phyloP scores from a whole-genome alignment of 1,140 invertebrate species.

The Pissodes strobi region DNA sequence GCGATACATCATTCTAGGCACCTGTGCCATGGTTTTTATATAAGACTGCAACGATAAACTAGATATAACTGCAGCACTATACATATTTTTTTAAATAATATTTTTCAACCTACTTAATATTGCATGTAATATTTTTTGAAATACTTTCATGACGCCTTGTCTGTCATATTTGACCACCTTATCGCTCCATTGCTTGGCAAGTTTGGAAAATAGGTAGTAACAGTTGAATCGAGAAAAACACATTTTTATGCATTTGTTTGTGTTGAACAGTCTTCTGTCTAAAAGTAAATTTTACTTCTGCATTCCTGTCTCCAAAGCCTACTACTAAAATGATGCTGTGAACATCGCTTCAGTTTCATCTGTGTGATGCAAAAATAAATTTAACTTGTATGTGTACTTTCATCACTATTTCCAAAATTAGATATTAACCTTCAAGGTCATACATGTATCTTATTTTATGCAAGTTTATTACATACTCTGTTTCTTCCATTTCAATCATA shows the following conservation, averaged over 20 bases:
- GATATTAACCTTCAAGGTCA: not conserved
- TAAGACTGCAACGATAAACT: conserved; percentile 2
- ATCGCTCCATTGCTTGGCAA: conserved; percentile 12
- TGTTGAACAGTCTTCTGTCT: conserved; percentile 4
- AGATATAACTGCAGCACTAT: not conserved
- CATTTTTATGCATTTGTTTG: conserved; percentile 1
- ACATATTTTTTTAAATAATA: conserved; percentile 11
- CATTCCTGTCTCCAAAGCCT: not conserved
- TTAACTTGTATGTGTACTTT: too few species aligned
- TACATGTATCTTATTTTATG: conserved; percentile 11
- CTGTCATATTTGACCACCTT: conserved; percentile 11
- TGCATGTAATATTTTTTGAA: conserved; percentile 7
- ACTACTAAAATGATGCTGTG: conserved; percentile 7
- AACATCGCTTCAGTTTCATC: conserved; percentile 5
- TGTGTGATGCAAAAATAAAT: conserved; percentile 11
- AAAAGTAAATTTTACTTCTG: not conserved
- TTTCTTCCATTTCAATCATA: too few species aligned
- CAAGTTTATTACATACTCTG: too few species aligned
- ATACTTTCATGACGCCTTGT: conserved; percentile 7
- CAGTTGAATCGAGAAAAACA: conserved; percentile 10
- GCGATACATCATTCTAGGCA: too few species aligned
- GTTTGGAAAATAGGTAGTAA: conserved; percentile 10
- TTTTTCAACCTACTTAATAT: conserved; percentile 2
- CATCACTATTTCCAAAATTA: conserved; percentile 16
- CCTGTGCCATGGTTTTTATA: too few species aligned